These are phyloP conservation scores for Isoperla grammatica DNA, from an alignment of 2,888 invertebrate genomes.

Conservation along the genomic window DNA sequence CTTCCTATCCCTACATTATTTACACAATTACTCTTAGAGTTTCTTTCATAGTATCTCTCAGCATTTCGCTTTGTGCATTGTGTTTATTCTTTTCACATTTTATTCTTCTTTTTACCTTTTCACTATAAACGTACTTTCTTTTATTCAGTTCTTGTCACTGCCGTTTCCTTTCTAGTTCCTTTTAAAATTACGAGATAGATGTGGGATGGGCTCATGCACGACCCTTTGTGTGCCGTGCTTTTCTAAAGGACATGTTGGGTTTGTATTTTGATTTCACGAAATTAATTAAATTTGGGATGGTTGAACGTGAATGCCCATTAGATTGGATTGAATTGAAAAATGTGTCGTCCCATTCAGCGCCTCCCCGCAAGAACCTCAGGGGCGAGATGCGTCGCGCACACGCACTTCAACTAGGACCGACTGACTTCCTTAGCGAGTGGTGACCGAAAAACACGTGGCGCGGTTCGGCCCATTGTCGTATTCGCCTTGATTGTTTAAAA, in stretches of 20 bases:
- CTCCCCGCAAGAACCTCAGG: no score
- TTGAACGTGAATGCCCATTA: slow-evolving; percentile 6
- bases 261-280: no score
- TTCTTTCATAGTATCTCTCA: slow-evolving; percentile 27
- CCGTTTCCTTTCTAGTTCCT: slow-evolving; percentile 25
- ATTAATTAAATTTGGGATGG: slow-evolving; percentile 13
- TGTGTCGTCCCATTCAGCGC: no score
- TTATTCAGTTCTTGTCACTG: slow-evolving; percentile 25
- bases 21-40: slow-evolving; percentile 31
- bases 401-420: no score
- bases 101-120: slow-evolving; percentile 27
- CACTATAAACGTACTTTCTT: slow-evolving; percentile 23
- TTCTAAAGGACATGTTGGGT: neutral
- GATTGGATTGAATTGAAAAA: no score
- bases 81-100: slow-evolving; percentile 30
- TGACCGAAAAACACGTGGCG: no score
- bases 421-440: no score
- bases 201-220: slow-evolving; percentile 1
- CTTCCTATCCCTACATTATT: slow-evolving; percentile 21
- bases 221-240: neutral
- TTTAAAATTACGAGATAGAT: slow-evolving; percentile 28
- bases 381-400: no score
- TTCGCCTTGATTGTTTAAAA: neutral
- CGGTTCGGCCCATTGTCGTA: no score
- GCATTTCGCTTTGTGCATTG: slow-evolving; percentile 24